phyloP scores from a whole-genome alignment of 2,113 vertebrate species.

The Myotis yumanensis region DNA sequence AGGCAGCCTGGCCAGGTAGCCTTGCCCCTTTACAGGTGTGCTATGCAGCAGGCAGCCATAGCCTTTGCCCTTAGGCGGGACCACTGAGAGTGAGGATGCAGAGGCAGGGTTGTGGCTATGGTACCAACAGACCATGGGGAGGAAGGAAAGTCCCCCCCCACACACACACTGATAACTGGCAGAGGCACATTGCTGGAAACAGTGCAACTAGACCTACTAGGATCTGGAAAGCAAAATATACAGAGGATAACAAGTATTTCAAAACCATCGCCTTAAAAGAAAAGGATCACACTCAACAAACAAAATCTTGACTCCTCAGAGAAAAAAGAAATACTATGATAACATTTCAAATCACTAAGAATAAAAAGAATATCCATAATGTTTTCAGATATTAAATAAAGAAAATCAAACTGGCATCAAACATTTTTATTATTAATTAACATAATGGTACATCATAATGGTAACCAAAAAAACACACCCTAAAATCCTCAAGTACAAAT shows the following conservation, averaged over 20 bases:
- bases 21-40: neutral
- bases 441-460: neutral
- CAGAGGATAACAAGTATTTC: neutral
- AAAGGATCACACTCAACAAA: neutral
- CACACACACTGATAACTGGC: neutral
- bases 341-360: neutral
- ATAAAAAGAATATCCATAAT: neutral
- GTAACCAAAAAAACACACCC: neutral
- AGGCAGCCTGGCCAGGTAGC: neutral
- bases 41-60: neutral
- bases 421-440: neutral
- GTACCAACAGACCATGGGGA: neutral
- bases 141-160: neutral
- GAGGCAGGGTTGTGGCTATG: neutral
- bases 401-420: neutral
- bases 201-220: neutral
- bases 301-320: neutral
- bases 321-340: neutral
- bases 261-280: neutral
- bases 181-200: neutral
- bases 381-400: constrained; percentile 14
- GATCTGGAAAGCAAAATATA: neutral
- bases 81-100: neutral
- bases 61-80: neutral
- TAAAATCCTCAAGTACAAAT: neutral